These are phyloP conservation scores for Mythimna loreyi DNA, from an alignment of 2,888 invertebrate species.

Conservation along the genomic window DNA sequence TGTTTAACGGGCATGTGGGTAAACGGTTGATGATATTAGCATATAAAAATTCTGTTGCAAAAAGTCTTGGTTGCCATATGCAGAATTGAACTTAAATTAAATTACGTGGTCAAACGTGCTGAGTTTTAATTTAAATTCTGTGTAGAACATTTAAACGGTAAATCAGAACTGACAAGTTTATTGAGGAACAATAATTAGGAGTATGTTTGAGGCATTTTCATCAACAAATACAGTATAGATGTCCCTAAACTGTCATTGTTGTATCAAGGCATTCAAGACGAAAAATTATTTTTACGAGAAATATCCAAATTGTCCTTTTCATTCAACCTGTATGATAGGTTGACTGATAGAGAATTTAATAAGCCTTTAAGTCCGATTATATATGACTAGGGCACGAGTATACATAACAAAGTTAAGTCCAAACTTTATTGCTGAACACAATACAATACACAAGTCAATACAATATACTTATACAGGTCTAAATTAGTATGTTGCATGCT, in stretches of 20 bases:
- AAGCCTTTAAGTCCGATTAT: too few species aligned
- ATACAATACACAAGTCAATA: too few species aligned
- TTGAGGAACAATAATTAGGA: not conserved
- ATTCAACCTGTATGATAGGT: too few species aligned
- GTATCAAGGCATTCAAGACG: not conserved
- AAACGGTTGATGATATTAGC: slow-evolving; percentile 56
- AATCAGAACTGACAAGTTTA: slow-evolving; percentile 20
- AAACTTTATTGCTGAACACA: too few species aligned
- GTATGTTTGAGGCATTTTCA: not conserved
- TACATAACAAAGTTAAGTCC: too few species aligned
- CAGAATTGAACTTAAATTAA: slow-evolving; percentile 43
- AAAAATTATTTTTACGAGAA: not conserved
- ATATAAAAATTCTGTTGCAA: slow-evolving; percentile 49
- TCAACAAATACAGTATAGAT: not conserved
- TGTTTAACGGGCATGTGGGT: slow-evolving; percentile 53
- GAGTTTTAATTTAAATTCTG: slow-evolving; percentile 36
- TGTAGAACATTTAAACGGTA: slow-evolving; percentile 4
- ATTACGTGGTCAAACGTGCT: slow-evolving; percentile 36
- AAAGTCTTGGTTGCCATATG: slow-evolving; percentile 37
- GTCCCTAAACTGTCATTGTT: not conserved
- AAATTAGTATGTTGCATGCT: too few species aligned
- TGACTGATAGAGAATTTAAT: too few species aligned
- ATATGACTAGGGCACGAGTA: too few species aligned
- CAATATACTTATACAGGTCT: too few species aligned
- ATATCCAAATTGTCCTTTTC: not conserved